Evolutionary conservation across 2,888 invertebrate genomes (phyloP).

Genomic region (Melolontha melolontha): DNA sequence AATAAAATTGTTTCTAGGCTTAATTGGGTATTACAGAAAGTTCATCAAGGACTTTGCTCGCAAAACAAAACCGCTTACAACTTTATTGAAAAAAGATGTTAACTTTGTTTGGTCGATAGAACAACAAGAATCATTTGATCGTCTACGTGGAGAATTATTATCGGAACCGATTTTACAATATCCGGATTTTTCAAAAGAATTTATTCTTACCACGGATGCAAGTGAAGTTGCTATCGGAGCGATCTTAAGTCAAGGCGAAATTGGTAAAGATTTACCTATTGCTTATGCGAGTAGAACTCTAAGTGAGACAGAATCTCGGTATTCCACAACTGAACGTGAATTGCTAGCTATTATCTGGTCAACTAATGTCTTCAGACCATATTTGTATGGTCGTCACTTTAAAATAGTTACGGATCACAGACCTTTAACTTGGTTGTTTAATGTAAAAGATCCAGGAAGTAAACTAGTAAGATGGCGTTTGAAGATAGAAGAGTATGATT

Average conservation of each 20-base stretch:
- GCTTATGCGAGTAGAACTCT: slow-evolving; percentile 58
- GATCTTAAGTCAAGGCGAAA: slow-evolving; percentile 54
- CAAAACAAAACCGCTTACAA: not conserved
- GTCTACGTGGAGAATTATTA: too few relatives aligned
- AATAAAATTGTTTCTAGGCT: not conserved
- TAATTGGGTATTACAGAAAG: not conserved
- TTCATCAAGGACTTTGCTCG: not conserved
- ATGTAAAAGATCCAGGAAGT: slow-evolving; percentile 54
- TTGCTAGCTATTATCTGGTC: slow-evolving; percentile 25
- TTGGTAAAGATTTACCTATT: slow-evolving; percentile 52
- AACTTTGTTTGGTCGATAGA: not conserved
- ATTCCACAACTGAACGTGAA: slow-evolving; percentile 61
- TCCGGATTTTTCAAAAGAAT: slow-evolving; percentile 37
- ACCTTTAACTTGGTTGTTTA: slow-evolving; percentile 50
- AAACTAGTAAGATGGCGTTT: slow-evolving; percentile 56
- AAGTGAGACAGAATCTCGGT: slow-evolving; percentile 57
- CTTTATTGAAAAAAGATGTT: not conserved
- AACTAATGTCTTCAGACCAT: slow-evolving; percentile 58
- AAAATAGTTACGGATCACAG: slow-evolving; percentile 57
- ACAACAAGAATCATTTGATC: not conserved
- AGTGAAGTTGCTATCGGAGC: slow-evolving; percentile 54
- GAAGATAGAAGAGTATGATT: slow-evolving; percentile 56
- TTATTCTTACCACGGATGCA: not conserved
- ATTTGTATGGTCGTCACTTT: slow-evolving; percentile 59
- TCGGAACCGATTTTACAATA: not conserved